Percentiles rank a stretch among this genome's conserved stretches.
Evolutionary conservation across 2,113 vertebrate genomes (phyloP).

Genomic region (Sinosuthora webbiana): DNA sequence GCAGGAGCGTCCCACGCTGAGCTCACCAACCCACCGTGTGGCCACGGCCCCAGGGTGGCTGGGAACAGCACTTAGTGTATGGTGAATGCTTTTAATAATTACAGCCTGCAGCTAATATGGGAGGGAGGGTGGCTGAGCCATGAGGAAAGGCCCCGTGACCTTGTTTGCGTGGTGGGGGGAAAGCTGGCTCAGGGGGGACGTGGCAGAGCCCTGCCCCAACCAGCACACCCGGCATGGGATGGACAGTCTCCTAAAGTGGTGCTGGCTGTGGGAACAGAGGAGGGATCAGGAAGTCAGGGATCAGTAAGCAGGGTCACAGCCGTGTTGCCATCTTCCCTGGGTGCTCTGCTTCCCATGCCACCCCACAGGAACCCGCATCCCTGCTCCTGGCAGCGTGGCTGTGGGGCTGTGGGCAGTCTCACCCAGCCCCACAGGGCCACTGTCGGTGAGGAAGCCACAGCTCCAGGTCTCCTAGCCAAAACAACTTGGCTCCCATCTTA

Average conservation of each 20-base stretch:
- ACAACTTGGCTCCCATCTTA: not conserved
- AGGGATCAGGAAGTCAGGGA: accelerated
- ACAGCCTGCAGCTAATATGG: conserved; percentile 28
- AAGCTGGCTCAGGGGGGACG: not conserved
- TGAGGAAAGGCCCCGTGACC: conserved; percentile 15
- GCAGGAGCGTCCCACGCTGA: not conserved
- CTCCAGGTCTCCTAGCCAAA: not conserved
- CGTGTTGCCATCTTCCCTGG: not conserved
- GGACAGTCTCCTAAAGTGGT: not conserved
- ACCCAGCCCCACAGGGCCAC: not conserved
- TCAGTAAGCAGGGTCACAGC: not conserved
- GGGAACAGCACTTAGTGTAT: not conserved
- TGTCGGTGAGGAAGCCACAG: not conserved
- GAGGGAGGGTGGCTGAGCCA: not conserved
- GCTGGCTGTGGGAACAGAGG: accelerated
- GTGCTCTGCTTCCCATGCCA: not conserved
- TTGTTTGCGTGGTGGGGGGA: not conserved
- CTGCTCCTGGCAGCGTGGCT: not conserved
- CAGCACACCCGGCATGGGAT: not conserved
- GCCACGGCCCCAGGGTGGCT: not conserved
- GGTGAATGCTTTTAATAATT: conserved; percentile 42
- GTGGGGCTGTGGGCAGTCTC: not conserved
- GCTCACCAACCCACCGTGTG: not conserved
- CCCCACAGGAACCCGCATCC: accelerated
- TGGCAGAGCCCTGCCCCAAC: not conserved